phyloP scores from a whole-genome alignment of 2,113 vertebrate genomes.

The Corythaixoides concolor region DNA sequence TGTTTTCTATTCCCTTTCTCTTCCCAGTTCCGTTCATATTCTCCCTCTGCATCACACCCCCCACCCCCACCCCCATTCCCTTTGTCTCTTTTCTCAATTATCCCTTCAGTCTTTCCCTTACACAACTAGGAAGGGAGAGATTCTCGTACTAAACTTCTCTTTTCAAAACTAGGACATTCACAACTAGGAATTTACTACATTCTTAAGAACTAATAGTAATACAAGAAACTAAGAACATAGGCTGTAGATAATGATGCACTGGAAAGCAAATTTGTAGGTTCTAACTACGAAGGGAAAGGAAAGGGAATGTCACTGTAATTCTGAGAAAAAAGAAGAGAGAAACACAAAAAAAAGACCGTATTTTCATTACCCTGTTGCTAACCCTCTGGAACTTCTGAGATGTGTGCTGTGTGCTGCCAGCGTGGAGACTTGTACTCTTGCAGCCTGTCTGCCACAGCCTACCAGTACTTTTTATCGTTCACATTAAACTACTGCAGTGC shows the following conservation, averaged over 20 bases:
- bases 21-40: background rate
- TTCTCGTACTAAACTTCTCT: background rate
- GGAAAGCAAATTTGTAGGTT: background rate
- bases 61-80: background rate
- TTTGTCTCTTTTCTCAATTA: background rate
- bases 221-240: background rate
- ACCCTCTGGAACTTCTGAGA: too few relatives aligned
- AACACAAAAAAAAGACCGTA: background rate
- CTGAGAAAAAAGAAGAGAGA: background rate
- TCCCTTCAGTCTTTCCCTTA: background rate
- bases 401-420: background rate
- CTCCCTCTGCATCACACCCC: too few relatives aligned
- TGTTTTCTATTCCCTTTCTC: background rate
- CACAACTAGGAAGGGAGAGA: background rate
- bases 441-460: background rate
- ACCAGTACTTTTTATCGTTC: background rate
- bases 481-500: background rate
- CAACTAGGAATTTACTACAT: background rate
- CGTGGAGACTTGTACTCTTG: accelerated
- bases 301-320: background rate
- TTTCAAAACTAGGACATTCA: background rate
- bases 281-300: background rate
- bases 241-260: background rate
- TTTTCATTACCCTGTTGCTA: background rate
- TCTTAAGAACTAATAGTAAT: background rate